Conservation (phyloP, 2,797 vertebrate genomes). For the Crax fasciolata region DNA sequence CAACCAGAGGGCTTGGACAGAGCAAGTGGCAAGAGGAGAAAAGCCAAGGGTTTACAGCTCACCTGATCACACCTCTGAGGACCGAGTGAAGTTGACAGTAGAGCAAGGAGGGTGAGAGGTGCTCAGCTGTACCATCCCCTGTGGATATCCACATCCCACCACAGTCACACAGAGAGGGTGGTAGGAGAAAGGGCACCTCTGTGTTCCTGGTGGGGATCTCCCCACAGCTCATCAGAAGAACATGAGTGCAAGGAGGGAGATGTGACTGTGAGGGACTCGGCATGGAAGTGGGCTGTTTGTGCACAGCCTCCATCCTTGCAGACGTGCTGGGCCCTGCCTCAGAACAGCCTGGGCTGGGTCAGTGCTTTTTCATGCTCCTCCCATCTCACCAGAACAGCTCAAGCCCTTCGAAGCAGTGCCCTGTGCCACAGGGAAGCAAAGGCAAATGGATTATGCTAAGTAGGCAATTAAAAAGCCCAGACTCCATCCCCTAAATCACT, state of each 20-base stretch:
- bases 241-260: background rate
- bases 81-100: background rate
- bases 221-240: background rate
- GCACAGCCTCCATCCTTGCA: background rate
- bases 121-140: background rate
- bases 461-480: conserved; percentile 8
- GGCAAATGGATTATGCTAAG: conserved; percentile 39
- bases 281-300: background rate
- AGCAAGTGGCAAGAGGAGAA: background rate
- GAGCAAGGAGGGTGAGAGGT: background rate
- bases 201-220: background rate
- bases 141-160: background rate
- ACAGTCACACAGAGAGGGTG: background rate
- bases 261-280: background rate
- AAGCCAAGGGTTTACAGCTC: background rate
- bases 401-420: background rate
- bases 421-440: background rate
- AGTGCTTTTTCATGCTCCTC: background rate
- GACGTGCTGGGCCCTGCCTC: background rate
- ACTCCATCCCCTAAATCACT: conserved; percentile 3
- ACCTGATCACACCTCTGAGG: background rate
- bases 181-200: background rate
- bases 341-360: background rate
- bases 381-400: background rate
- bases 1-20: background rate